phyloP scores from a whole-genome alignment of 2,797 vertebrate genomes.

The Fistularia commersonii region DNA sequence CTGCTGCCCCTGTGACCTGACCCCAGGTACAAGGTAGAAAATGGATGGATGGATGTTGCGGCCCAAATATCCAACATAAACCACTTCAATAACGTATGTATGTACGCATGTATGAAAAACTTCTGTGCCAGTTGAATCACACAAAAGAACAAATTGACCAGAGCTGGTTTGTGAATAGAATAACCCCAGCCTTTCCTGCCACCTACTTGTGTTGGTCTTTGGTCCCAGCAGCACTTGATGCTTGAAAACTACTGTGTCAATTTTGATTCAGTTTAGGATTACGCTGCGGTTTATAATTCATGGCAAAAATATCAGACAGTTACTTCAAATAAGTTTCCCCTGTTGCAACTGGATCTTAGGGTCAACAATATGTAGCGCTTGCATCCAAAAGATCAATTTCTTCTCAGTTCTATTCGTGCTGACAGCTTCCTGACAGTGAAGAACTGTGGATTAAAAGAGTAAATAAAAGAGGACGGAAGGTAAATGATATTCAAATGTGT shows the following conservation, averaged over 20 bases:
- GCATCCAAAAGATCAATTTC: constrained; percentile 24
- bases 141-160: too few relatives aligned
- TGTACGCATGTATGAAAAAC: too few relatives aligned
- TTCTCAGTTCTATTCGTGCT: constrained; percentile 13
- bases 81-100: too few relatives aligned
- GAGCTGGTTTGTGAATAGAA: too few relatives aligned
- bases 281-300: neutral
- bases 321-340: neutral
- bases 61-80: too few relatives aligned
- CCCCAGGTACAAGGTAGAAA: neutral
- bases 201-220: too few relatives aligned
- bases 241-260: too few relatives aligned
- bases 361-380: constrained; percentile 12
- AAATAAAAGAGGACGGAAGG: constrained; percentile 42
- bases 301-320: neutral
- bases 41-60: neutral
- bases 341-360: constrained; percentile 3
- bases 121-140: too few relatives aligned
- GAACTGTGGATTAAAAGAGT: constrained; percentile 28
- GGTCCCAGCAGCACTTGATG: too few relatives aligned
- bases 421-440: constrained; percentile 37
- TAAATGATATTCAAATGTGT: constrained; percentile 67
- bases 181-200: too few relatives aligned
- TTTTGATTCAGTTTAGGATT: neutral
- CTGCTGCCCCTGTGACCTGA: too few relatives aligned